Conservation (phyloP, 2,888 invertebrate genomes). For the Orthosia incerta region DNA sequence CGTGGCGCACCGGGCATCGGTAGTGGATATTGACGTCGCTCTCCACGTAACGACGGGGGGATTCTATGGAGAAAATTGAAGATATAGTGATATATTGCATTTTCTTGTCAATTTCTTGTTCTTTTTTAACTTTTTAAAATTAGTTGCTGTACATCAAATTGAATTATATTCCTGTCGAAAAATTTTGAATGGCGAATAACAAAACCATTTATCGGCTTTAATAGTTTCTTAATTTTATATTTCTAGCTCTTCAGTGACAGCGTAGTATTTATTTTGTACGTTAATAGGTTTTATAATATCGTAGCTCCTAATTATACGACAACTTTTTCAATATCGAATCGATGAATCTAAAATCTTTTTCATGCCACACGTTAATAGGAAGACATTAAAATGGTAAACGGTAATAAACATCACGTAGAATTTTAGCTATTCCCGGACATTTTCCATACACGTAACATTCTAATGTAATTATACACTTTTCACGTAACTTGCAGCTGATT, state of each 20-base stretch:
- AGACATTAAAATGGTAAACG: neutral
- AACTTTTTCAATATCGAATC: neutral
- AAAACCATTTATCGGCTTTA: neutral
- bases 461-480: slow-evolving; percentile 64
- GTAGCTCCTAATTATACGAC: neutral
- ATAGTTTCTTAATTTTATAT: too few species aligned
- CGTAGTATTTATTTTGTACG: neutral
- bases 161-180: neutral
- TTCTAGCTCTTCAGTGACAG: too few species aligned
- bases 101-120: neutral
- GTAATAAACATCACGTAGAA: slow-evolving; percentile 9
- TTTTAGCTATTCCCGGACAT: slow-evolving; percentile 22
- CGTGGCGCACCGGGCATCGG: slow-evolving; percentile 96
- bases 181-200: neutral
- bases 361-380: neutral
- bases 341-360: neutral
- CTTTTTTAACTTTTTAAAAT: neutral
- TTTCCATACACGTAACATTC: slow-evolving; percentile 59
- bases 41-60: slow-evolving; percentile 97
- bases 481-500: slow-evolving; percentile 66
- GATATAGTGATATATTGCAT: neutral
- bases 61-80: slow-evolving; percentile 90
- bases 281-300: neutral
- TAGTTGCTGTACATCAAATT: neutral
- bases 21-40: slow-evolving; percentile 98